Evolutionary conservation across 2,888 invertebrate species (phyloP).

Genomic region (Drosophila neutralis): DNA sequence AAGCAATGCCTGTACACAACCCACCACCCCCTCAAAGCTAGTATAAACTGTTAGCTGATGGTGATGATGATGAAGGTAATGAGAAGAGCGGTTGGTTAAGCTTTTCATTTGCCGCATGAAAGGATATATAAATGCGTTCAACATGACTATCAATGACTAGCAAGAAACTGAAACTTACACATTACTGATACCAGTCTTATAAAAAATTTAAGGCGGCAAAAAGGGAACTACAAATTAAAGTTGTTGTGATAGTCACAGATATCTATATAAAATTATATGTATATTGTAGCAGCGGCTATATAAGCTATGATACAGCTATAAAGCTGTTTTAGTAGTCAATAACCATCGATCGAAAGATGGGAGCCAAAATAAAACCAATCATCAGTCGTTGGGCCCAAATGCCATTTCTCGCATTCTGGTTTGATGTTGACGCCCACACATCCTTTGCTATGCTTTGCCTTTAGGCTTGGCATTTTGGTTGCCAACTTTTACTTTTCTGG

Average conservation of each 20-base stretch:
- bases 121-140: constrained; percentile 18
- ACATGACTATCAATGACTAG: not conserved
- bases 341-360: not conserved
- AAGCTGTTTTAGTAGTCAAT: not conserved
- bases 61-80: constrained; percentile 17
- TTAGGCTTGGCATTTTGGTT: constrained; percentile 22
- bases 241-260: not conserved
- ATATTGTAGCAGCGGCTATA: not conserved
- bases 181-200: not conserved
- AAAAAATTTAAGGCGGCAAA: not conserved
- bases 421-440: constrained; percentile 19
- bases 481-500: constrained; percentile 15
- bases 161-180: constrained; percentile 1
- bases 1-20: constrained; percentile 1
- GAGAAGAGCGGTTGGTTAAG: constrained; percentile 27
- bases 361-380: constrained; percentile 23
- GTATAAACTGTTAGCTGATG: constrained; percentile 27
- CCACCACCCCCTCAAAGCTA: not conserved
- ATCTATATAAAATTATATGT: not conserved
- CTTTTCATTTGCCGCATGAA: constrained; percentile 49
- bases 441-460: not conserved
- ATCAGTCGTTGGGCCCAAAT: constrained; percentile 48
- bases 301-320: not conserved
- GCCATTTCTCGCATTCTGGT: constrained; percentile 57
- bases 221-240: not conserved